These are phyloP conservation scores for Galeopsomyia nigrocyanea DNA, from an alignment of 2,888 invertebrate genomes.

Conservation along the genomic window DNA sequence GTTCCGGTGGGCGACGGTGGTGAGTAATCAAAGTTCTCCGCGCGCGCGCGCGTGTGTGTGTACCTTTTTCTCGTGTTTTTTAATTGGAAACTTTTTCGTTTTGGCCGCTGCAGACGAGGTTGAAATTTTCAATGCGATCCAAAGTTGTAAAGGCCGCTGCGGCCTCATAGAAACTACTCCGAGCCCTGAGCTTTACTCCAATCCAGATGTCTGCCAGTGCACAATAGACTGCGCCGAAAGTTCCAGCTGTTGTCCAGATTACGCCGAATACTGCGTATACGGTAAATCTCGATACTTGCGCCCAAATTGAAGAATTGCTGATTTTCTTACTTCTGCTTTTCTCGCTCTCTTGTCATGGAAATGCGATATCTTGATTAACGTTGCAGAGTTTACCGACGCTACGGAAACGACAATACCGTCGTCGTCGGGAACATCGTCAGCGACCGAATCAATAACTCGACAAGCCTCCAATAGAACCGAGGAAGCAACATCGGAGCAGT, in stretches of 20 bases:
- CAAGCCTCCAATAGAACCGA: not conserved
- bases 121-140: constrained; percentile 61
- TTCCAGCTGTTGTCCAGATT: constrained; percentile 79
- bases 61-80: not conserved
- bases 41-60: not conserved
- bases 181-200: constrained; percentile 48
- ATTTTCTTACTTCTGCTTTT: constrained; percentile 11
- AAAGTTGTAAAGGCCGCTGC: constrained; percentile 64
- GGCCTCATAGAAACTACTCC: constrained; percentile 33
- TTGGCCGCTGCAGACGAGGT: constrained; percentile 58
- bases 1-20: constrained; percentile 50
- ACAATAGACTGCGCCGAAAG: constrained; percentile 71
- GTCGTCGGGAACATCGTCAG: not conserved
- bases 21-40: constrained; percentile 39
- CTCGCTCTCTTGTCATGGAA: not conserved
- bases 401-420: constrained; percentile 8
- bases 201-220: constrained; percentile 73
- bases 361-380: not conserved
- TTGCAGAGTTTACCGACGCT: constrained; percentile 45
- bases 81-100: not conserved
- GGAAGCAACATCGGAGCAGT: not conserved
- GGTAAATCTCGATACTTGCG: constrained; percentile 56
- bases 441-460: not conserved
- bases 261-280: constrained; percentile 72
- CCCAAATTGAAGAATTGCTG: not conserved